Conservation (phyloP, 2,797 vertebrate genomes). For the Lepus oiostolus region DNA sequence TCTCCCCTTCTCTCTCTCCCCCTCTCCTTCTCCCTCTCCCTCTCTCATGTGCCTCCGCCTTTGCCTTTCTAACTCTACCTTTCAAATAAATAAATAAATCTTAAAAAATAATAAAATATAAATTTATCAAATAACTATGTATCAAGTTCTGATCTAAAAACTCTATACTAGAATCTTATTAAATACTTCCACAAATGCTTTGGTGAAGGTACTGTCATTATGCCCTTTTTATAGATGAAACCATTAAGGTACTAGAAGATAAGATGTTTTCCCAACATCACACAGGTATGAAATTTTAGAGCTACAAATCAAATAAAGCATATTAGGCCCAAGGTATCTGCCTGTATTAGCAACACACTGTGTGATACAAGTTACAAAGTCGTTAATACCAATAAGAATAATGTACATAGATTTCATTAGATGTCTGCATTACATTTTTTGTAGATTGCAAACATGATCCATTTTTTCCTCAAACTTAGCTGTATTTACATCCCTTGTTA, state of each 20-base stretch:
- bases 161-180: background rate
- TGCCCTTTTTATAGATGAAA: background rate
- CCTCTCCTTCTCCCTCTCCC: too few relatives aligned
- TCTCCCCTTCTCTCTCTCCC: too few relatives aligned
- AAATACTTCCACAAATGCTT: background rate
- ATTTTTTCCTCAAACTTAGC: background rate
- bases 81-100: too few relatives aligned
- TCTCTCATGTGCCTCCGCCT: too few relatives aligned
- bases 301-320: background rate
- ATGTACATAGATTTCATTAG: background rate
- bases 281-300: background rate
- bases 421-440: background rate
- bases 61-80: too few relatives aligned
- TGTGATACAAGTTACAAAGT: background rate
- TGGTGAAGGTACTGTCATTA: background rate
- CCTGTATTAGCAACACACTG: background rate
- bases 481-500: background rate
- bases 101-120: background rate
- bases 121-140: background rate
- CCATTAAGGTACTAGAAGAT: background rate
- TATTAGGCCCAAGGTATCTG: background rate
- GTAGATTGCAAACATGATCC: background rate
- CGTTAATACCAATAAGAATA: constrained; percentile 3
- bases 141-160: background rate
- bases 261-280: background rate